These are phyloP conservation scores for Pseudomugil gertrudae DNA, from an alignment of 2,797 vertebrate genomes.

Conservation along the genomic window DNA sequence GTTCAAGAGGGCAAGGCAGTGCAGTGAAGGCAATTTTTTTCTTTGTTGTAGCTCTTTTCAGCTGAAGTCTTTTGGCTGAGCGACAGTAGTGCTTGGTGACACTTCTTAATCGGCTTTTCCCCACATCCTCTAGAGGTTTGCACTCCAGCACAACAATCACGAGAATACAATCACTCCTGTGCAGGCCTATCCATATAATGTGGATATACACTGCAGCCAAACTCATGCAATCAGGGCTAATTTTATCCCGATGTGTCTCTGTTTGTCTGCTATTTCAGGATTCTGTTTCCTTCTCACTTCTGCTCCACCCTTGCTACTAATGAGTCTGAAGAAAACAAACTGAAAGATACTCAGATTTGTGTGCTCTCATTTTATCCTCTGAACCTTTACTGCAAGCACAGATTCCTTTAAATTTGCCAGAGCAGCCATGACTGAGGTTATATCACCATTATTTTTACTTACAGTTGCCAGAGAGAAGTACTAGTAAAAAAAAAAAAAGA, in stretches of 20 bases:
- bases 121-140: constrained; percentile 62
- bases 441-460: constrained; percentile 26
- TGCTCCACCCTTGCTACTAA: neutral
- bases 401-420: constrained; percentile 18
- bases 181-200: constrained; percentile 41
- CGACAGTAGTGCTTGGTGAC: constrained; percentile 64
- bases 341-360: constrained; percentile 13
- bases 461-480: constrained; percentile 9
- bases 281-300: constrained; percentile 1
- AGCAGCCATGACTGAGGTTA: constrained; percentile 7
- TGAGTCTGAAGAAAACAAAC: constrained; percentile 3
- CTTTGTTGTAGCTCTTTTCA: constrained; percentile 55
- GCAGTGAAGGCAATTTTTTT: constrained; percentile 34
- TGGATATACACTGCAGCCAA: constrained; percentile 15
- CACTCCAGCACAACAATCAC: constrained; percentile 52
- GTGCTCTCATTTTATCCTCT: constrained; percentile 22
- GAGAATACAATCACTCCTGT: constrained; percentile 61
- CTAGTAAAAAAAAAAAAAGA: constrained; percentile 6
- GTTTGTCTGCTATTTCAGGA: constrained; percentile 3
- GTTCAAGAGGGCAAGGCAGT: constrained; percentile 22
- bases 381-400: constrained; percentile 30
- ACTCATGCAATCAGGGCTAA: constrained; percentile 12
- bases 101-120: constrained; percentile 76
- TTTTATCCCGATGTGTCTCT: neutral
- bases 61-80: constrained; percentile 58